These are phyloP conservation scores for Crypturellus tataupa DNA, from an alignment of 2,797 vertebrate genomes.

Conservation along the genomic window DNA sequence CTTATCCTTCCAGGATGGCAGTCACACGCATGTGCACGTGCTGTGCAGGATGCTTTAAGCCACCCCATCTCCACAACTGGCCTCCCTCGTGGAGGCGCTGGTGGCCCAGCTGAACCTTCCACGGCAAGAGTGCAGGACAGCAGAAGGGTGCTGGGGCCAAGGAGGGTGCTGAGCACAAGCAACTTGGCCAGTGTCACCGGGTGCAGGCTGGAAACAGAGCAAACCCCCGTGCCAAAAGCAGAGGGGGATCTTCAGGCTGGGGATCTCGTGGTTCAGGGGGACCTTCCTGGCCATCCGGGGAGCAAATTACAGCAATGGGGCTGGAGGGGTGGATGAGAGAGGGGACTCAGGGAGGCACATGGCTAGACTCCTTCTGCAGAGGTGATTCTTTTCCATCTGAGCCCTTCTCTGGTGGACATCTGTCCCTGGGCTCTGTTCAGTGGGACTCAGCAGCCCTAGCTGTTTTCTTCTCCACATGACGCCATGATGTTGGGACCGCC, in stretches of 20 bases:
- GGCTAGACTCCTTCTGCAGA: background rate
- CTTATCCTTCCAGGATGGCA: fast-evolving
- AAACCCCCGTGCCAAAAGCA: fast-evolving
- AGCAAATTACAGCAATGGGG: background rate
- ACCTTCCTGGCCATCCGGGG: fast-evolving
- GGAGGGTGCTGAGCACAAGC: background rate
- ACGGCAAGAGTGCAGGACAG: fast-evolving
- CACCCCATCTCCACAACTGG: fast-evolving
- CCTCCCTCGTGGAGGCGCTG: background rate
- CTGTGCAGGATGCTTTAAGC: fast-evolving
- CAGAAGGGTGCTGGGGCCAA: fast-evolving
- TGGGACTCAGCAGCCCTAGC: background rate
- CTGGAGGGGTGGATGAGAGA: background rate
- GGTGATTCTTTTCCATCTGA: background rate
- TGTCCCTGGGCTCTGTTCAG: background rate
- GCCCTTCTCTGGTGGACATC: background rate
- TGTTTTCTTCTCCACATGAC: background rate
- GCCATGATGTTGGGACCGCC: background rate
- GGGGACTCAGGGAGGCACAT: background rate
- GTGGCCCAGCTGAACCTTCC: background rate
- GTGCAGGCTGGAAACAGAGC: background rate
- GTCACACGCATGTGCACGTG: background rate
- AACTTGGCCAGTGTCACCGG: fast-evolving
- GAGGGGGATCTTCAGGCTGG: background rate
- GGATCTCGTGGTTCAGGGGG: background rate